Conservation (phyloP, 1,140 invertebrate genomes). For the Druon quercuslanigerum region DNA sequence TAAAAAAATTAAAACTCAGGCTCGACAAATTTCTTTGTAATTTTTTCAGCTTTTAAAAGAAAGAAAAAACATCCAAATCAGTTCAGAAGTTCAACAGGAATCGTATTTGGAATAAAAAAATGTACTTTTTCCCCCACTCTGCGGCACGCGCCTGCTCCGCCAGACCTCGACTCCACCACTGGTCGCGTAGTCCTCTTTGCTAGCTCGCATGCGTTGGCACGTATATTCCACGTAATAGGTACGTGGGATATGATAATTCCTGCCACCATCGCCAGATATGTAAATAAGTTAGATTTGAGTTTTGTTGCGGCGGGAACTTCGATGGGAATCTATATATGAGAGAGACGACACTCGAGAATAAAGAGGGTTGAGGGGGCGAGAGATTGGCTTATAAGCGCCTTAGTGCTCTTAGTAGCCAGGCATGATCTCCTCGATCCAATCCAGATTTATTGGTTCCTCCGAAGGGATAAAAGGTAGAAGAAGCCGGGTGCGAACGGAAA, state of each 20-base stretch:
- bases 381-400: constrained; percentile 66
- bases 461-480: constrained; percentile 44
- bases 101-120: too few relatives aligned
- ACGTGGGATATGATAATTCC: constrained; percentile 72
- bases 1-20: too few relatives aligned
- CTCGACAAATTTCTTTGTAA: too few relatives aligned
- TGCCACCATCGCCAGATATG: constrained; percentile 71
- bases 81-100: too few relatives aligned
- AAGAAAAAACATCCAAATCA: too few relatives aligned
- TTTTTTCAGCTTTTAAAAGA: too few relatives aligned
- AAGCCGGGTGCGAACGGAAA: constrained; percentile 70
- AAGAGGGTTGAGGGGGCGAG: constrained; percentile 43
- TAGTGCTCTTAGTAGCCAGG: constrained; percentile 64
- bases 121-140: too few relatives aligned
- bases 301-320: constrained; percentile 67
- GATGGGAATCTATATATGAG: constrained; percentile 68
- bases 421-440: constrained; percentile 62
- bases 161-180: too few relatives aligned
- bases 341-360: constrained; percentile 40
- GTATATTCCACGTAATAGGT: constrained; percentile 60
- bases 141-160: too few relatives aligned
- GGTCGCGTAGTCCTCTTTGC: constrained; percentile 36
- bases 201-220: constrained; percentile 62
- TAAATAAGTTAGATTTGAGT: constrained; percentile 75
- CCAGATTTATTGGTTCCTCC: constrained; percentile 73